Conservation (phyloP, 1,140 invertebrate species). For the Pogonognathellus flavescens region DNA sequence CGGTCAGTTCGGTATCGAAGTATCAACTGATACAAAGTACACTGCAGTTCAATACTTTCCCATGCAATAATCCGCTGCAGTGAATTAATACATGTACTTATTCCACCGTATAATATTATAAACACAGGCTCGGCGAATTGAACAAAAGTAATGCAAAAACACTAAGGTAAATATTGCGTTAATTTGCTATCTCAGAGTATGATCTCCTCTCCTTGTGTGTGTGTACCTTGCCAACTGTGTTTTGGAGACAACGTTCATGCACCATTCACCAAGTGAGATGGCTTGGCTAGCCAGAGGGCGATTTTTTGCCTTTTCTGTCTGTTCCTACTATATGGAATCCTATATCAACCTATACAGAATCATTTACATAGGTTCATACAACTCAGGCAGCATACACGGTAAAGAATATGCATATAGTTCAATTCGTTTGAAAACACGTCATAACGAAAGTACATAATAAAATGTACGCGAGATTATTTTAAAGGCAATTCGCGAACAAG, state of each 20-base stretch:
- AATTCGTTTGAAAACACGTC: too few species aligned
- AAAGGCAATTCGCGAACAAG: conserved; percentile 21
- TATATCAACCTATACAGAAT: not conserved
- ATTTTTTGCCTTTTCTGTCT: not conserved
- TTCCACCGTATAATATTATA: too few species aligned
- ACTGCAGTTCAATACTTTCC: too few species aligned
- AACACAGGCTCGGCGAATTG: too few species aligned
- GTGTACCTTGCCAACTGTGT: not conserved
- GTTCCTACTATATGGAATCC: not conserved
- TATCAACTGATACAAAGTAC: too few species aligned
- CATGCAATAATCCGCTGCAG: too few species aligned
- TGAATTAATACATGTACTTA: too few species aligned
- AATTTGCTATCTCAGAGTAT: too few species aligned
- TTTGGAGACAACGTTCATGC: not conserved
- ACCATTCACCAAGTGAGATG: not conserved
- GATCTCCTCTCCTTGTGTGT: not conserved
- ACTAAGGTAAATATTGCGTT: too few species aligned
- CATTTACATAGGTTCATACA: not conserved
- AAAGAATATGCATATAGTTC: not conserved
- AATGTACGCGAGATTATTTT: not conserved
- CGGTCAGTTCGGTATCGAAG: too few species aligned
- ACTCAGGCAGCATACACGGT: not conserved
- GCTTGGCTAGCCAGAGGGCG: conserved; percentile 7
- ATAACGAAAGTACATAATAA: not conserved
- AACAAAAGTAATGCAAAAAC: too few species aligned